A percentile compares a stretch with the other conserved stretches of the same genome.
phyloP scores from a whole-genome alignment of 2,113 vertebrate genomes.

The Gobius niger region DNA sequence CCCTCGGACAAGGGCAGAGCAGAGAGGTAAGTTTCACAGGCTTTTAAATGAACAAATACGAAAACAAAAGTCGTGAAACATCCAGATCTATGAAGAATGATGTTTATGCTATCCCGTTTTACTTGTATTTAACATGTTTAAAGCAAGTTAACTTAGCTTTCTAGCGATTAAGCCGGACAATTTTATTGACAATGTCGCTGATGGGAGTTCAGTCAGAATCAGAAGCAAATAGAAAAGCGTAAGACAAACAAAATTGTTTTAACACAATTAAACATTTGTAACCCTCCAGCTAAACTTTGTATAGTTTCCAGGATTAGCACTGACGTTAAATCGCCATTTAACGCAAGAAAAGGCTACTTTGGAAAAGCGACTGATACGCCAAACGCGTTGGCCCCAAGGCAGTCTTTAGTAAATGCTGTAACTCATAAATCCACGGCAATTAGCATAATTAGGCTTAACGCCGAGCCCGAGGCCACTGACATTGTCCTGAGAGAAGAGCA shows the following conservation, averaged over 20 bases:
- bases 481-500: slow-evolving; percentile 49
- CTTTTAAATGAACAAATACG: no score
- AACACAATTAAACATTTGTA: background rate
- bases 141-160: no score
- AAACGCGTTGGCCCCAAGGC: slow-evolving; percentile 39
- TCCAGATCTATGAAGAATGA: background rate
- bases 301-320: background rate
- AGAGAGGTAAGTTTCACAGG: slow-evolving; percentile 53
- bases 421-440: slow-evolving; percentile 69
- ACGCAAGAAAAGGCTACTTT: background rate
- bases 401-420: slow-evolving; percentile 48
- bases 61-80: background rate
- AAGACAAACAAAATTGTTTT: background rate
- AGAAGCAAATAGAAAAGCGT: no score
- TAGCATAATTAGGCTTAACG: slow-evolving; percentile 77
- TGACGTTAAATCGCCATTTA: background rate
- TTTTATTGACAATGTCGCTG: no score
- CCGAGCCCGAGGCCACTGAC: slow-evolving; percentile 47
- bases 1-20: background rate
- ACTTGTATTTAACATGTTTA: no score
- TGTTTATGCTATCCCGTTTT: no score
- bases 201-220: no score
- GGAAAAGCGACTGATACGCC: slow-evolving; percentile 10
- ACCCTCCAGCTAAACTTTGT: background rate
- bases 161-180: no score